Conservation (phyloP, 2,888 invertebrate species). For the Meliscaeva auricollis region DNA sequence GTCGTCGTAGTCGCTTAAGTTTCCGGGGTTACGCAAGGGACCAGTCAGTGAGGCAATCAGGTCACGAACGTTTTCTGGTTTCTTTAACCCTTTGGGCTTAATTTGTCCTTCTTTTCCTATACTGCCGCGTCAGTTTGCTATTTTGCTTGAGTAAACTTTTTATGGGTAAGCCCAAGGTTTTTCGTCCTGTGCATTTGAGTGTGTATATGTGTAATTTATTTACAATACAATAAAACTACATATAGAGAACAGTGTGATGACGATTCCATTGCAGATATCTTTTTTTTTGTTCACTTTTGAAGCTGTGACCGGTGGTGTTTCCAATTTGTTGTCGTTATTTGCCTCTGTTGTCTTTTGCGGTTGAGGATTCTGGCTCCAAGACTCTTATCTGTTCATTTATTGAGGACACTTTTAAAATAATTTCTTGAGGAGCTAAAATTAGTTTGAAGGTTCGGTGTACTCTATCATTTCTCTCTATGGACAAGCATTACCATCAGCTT, state of each 20-base stretch:
- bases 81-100: conserved; percentile 63
- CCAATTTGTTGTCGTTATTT: conserved; percentile 57
- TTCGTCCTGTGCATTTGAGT: not conserved
- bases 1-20: conserved; percentile 18
- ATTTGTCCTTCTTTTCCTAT: conserved; percentile 33
- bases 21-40: conserved; percentile 49
- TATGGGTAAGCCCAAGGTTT: conserved; percentile 1
- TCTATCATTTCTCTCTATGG: not conserved
- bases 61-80: conserved; percentile 67
- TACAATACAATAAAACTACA: conserved; percentile 28
- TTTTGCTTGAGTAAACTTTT: conserved; percentile 35
- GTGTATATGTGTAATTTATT: conserved; percentile 6
- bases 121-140: conserved; percentile 22
- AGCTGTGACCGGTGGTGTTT: conserved; percentile 40
- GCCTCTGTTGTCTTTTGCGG: conserved; percentile 17
- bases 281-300: conserved; percentile 1
- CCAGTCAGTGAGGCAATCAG: conserved; percentile 60
- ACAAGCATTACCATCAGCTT: not conserved
- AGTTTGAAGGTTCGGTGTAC: conserved; percentile 48
- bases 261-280: conserved; percentile 53
- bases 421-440: conserved; percentile 58
- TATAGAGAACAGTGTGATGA: conserved; percentile 26
- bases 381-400: conserved; percentile 31
- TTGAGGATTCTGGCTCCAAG: conserved; percentile 26
- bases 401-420: conserved; percentile 50